Percentiles rank a stretch among this genome's conserved stretches.
phyloP scores from a whole-genome alignment of 2,113 vertebrate genomes.

The Lampris megalopsis region DNA sequence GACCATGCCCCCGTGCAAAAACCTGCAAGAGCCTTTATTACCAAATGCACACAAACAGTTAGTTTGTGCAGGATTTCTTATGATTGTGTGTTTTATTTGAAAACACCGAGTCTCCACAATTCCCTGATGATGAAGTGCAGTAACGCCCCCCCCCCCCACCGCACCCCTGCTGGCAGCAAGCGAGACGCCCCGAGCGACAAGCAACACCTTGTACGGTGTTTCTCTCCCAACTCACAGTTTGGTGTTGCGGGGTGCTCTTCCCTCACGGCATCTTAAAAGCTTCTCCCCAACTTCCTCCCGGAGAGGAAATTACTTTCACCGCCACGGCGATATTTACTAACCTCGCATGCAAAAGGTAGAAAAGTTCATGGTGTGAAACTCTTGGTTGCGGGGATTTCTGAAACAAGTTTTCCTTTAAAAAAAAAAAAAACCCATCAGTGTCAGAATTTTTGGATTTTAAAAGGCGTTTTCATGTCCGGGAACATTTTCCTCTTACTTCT shows the following conservation, averaged over 20 bases:
- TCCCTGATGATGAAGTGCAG: slow-evolving; percentile 23
- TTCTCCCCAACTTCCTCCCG: slow-evolving; percentile 46
- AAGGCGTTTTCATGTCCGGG: no score
- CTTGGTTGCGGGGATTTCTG: no score
- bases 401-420: no score
- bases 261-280: slow-evolving; percentile 55
- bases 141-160: background rate
- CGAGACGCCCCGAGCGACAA: slow-evolving; percentile 2
- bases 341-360: no score
- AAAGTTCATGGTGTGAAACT: no score
- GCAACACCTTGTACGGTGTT: slow-evolving; percentile 44
- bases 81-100: background rate
- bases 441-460: no score
- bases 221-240: slow-evolving; percentile 32
- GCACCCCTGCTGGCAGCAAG: background rate
- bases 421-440: no score
- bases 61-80: slow-evolving; percentile 33
- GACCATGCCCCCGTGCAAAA: background rate
- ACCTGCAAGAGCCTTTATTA: background rate
- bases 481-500: no score
- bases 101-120: slow-evolving; percentile 27
- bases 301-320: slow-evolving; percentile 62
- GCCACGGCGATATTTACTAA: no score
- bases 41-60: background rate
- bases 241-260: slow-evolving; percentile 50